A percentile compares a stretch with the other conserved stretches of the same genome.
Evolutionary conservation across 2,113 vertebrate genomes (phyloP).

Genomic region (Bothrops jararaca): DNA sequence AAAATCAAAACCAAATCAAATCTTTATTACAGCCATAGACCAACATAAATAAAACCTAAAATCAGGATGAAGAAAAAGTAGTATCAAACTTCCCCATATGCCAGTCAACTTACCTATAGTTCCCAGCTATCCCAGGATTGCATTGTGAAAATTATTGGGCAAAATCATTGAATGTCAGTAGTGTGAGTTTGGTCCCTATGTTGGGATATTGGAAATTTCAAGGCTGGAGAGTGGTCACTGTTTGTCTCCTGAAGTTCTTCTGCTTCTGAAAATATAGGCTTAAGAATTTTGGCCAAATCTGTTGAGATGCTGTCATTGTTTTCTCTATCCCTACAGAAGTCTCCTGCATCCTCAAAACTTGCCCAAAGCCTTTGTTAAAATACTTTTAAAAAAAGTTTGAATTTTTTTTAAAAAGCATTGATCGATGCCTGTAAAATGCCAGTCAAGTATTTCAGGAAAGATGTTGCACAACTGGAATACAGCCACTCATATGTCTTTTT

Average conservation of each 20-base stretch:
- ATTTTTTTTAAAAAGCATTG: background rate
- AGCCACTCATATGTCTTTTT: background rate
- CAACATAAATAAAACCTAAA: background rate
- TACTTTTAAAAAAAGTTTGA: background rate
- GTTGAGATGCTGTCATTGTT: background rate
- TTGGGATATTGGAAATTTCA: background rate
- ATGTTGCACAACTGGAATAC: background rate
- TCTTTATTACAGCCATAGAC: background rate
- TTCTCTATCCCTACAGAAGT: background rate
- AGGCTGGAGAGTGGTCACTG: background rate
- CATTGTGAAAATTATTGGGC: background rate
- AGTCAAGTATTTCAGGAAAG: background rate
- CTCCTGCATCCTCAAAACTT: background rate
- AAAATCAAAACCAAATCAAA: background rate
- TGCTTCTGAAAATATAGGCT: background rate
- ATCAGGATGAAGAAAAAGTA: background rate
- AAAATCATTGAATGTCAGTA: background rate
- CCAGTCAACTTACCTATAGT: background rate
- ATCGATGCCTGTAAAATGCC: background rate
- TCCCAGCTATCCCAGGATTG: background rate
- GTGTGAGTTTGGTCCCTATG: background rate
- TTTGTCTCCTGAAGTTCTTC: background rate
- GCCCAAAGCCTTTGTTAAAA: background rate
- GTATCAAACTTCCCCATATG: background rate
- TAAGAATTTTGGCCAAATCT: background rate